Base-by-base conservation (phyloP, 2,113 vertebrate species). In the Mugil cephalus region DNA sequence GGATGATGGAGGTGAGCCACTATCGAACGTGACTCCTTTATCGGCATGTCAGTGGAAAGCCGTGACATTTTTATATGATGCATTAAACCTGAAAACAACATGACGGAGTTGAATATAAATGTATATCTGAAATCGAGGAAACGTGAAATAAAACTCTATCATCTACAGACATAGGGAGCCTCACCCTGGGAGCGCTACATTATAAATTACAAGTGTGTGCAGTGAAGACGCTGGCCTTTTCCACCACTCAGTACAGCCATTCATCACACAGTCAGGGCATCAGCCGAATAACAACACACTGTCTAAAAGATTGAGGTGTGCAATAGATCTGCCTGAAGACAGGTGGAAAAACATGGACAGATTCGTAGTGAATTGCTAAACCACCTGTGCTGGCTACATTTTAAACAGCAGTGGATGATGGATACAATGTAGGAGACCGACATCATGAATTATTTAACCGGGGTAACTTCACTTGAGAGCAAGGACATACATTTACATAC, bases 231-330 rank as follows among this genome's bases (percentile, higher is more conserved):
- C 3, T 18, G 46, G 53, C 19, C 39, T 5, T 30, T 30, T 34
- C 52, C 55, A 51, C 15, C 14, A 24, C 18, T 82, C 45, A 61
- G 34, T 15, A 3, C 21, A 76, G 59, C 59, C 38, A 69, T 84
- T 76, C 19, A 78, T 89, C 75, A 79, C 24, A 35, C 21, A 59
- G 75, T 79, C 74, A 42, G 40, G 42, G 35, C 24, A 61, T 77
- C 43, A 17, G 19, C 45, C 53, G 51, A 72, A 56, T 38, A 62
- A 63, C 73, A 83, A 69, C 45, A 60, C 46, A 18, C 19, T 64
- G 66, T 76, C 60, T 15, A 19, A 17, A 42, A 51, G 36, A 38
- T 0, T 54, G 54, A 21, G 11, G 5, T 40, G 34, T 39, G 50
- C 55, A 64, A 46, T 80, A 75, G 74, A 24, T 85, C 71, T 76